Evolutionary conservation across 2,797 vertebrate species (phyloP).

Genomic region (Ispidina lecontei): DNA sequence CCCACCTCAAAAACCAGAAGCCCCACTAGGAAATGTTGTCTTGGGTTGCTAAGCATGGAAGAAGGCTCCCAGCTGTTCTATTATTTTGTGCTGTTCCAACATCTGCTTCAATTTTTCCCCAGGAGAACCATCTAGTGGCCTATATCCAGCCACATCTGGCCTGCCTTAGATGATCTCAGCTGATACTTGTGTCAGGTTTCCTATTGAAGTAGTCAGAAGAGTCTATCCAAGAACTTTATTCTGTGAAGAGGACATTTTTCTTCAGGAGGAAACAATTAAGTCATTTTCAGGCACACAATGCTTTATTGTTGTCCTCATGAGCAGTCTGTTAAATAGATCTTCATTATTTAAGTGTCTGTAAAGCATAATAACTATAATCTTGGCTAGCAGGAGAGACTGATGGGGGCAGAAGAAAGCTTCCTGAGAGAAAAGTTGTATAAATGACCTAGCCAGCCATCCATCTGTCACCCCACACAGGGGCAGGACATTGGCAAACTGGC

Average conservation of each 20-base stretch:
- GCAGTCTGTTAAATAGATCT: background rate
- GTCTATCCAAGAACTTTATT: background rate
- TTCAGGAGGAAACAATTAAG: background rate
- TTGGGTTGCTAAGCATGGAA: background rate
- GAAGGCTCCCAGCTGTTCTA: conserved; percentile 21
- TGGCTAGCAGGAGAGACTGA: background rate
- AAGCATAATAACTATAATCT: background rate
- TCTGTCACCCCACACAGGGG: background rate
- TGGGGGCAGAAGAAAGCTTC: background rate
- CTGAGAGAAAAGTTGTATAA: background rate
- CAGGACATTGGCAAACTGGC: background rate
- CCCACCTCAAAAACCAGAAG: background rate
- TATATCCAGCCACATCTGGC: background rate
- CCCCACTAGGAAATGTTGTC: background rate
- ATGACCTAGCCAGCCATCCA: background rate
- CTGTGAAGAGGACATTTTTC: background rate
- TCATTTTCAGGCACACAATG: background rate
- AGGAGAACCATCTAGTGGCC: conserved; percentile 40
- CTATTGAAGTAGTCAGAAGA: background rate
- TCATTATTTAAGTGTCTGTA: background rate
- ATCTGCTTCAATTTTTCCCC: conserved; percentile 35
- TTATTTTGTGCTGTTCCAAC: conserved; percentile 13
- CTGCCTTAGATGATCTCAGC: background rate
- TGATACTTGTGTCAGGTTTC: background rate
- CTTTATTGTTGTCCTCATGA: background rate